Evolutionary conservation across 2,797 vertebrate genomes (phyloP).

Genomic region (Brachyalestes nurse): DNA sequence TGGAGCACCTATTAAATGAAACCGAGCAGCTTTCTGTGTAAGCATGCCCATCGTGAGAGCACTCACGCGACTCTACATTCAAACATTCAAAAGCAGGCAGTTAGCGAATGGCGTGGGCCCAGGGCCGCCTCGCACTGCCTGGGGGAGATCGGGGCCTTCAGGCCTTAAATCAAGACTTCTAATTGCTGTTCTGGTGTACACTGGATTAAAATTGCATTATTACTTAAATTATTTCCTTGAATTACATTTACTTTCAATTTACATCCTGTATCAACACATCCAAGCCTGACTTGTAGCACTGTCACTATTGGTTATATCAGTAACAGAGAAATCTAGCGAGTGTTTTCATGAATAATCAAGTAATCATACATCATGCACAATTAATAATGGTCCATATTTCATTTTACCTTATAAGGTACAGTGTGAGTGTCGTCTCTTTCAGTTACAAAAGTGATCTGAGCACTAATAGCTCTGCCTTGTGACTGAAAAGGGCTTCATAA

Average conservation of each 20-base stretch:
- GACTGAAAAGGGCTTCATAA: too few species aligned
- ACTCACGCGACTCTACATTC: conserved; percentile 63
- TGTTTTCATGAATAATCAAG: background rate
- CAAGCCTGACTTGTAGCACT: background rate
- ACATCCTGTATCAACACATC: background rate
- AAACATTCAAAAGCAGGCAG: conserved; percentile 53
- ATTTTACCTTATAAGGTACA: too few species aligned
- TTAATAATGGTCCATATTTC: too few species aligned
- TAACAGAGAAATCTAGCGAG: background rate
- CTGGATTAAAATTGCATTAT: background rate
- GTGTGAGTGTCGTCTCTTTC: too few species aligned
- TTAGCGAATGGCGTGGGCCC: conserved; percentile 49
- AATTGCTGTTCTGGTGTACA: background rate
- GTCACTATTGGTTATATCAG: background rate
- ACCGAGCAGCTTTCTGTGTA: conserved; percentile 63
- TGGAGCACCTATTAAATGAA: conserved; percentile 72
- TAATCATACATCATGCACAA: too few species aligned
- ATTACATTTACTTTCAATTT: too few species aligned
- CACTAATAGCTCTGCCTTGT: too few species aligned
- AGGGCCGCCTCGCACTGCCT: conserved; percentile 9
- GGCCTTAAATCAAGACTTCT: background rate
- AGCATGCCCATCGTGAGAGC: conserved; percentile 63
- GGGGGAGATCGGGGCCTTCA: conserved; percentile 38
- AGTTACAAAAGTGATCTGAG: too few species aligned
- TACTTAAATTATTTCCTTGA: background rate